These are phyloP conservation scores for Linyphia triangularis DNA, from an alignment of 2,888 invertebrate genomes.

Conservation along the genomic window DNA sequence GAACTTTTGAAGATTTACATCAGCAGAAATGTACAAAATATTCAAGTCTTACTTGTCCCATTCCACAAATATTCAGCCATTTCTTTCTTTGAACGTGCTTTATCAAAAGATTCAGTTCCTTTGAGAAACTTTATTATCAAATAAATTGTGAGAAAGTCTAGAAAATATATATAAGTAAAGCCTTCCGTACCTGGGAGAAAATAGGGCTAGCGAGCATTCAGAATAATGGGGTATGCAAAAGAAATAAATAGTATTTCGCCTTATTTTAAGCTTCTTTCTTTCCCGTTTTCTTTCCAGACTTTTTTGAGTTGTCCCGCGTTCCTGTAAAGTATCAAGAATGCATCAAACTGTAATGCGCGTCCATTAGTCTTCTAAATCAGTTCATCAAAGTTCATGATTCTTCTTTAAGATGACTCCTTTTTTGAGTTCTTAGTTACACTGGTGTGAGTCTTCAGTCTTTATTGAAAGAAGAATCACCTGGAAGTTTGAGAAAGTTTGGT, in stretches of 20 bases:
- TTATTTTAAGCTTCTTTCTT: slow-evolving; percentile 59
- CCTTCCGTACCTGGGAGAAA: slow-evolving; percentile 48
- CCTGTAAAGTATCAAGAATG: slow-evolving; percentile 24
- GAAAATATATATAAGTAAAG: slow-evolving; percentile 36
- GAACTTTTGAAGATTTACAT: not conserved
- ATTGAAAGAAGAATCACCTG: not conserved
- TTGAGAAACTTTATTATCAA: slow-evolving; percentile 45
- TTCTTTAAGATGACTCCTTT: slow-evolving; percentile 16
- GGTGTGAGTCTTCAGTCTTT: slow-evolving; percentile 1
- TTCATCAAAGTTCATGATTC: slow-evolving; percentile 62
- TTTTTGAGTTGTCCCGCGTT: slow-evolving; percentile 13
- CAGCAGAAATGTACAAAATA: not conserved
- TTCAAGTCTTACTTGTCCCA: not conserved
- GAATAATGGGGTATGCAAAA: slow-evolving; percentile 66
- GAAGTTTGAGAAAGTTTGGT: not conserved
- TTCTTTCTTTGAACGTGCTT: slow-evolving; percentile 46
- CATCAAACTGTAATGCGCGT: slow-evolving; percentile 41
- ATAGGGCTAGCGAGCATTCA: slow-evolving; percentile 29
- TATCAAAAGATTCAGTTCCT: slow-evolving; percentile 37
- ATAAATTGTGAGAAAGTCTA: slow-evolving; percentile 36
- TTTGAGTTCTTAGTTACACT: not conserved
- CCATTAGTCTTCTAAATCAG: slow-evolving; percentile 64
- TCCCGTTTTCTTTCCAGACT: slow-evolving; percentile 21
- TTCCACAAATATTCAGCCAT: slow-evolving; percentile 9
- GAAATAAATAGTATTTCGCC: slow-evolving; percentile 64